Evolutionary conservation across 2,113 vertebrate species (phyloP).

Genomic region (Pachyramphus minor): DNA sequence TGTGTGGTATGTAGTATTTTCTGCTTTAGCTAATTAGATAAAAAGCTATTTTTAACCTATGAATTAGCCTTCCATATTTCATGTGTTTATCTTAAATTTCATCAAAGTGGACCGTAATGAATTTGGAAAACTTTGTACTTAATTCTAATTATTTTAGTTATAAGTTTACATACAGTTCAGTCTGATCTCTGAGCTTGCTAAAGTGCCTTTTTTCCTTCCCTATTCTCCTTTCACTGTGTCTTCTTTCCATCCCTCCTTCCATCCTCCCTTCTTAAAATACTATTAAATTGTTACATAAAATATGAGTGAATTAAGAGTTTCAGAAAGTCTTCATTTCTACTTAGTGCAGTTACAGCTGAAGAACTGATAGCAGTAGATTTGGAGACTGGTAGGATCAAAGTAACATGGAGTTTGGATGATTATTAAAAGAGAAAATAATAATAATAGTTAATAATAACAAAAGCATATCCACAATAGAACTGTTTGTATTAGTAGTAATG

Average conservation of each 20-base stretch:
- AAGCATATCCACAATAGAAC: not conserved
- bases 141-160: not conserved
- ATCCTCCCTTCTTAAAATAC: not conserved
- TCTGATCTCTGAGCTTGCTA: not conserved
- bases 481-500: not conserved
- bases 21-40: not conserved
- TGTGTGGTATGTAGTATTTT: not conserved
- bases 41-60: not conserved
- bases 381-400: not conserved
- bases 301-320: not conserved
- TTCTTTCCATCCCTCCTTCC: no score
- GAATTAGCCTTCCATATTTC: not conserved
- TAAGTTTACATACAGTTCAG: not conserved
- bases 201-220: not conserved
- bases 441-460: not conserved
- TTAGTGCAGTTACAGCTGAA: not conserved
- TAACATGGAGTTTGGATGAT: not conserved
- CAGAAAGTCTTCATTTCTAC: not conserved
- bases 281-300: not conserved
- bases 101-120: not conserved
- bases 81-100: not conserved
- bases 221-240: not conserved
- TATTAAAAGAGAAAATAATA: not conserved
- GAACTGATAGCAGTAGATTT: not conserved
- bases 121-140: not conserved